Conservation (phyloP, 35 echinoderm and acorn worm species). For the Amphiura filiformis region DNA sequence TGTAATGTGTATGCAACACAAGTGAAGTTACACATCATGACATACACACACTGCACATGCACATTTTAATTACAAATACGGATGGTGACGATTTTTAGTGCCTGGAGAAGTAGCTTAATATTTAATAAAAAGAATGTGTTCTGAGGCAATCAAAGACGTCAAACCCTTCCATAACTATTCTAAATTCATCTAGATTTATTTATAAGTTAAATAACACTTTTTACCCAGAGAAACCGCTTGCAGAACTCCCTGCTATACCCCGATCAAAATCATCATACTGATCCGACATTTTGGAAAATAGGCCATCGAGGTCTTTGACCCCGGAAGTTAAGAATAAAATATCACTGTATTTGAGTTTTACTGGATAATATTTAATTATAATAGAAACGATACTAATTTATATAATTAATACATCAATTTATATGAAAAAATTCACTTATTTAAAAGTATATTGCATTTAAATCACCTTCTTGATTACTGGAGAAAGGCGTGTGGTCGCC, state of each 20-base stretch:
- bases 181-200: too few species aligned
- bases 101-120: too few species aligned
- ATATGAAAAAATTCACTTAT: not conserved
- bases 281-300: constrained; percentile 7
- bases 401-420: not conserved
- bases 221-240: not conserved
- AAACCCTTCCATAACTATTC: too few species aligned
- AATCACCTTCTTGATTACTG: not conserved
- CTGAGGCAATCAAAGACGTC: too few species aligned
- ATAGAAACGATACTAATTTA: not conserved
- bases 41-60: too few species aligned
- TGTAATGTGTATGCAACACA: too few species aligned
- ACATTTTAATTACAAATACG: too few species aligned
- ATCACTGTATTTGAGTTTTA: not conserved
- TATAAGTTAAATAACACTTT: not conserved
- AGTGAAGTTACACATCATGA: too few species aligned
- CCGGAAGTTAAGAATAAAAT: not conserved
- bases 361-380: not conserved
- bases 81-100: too few species aligned
- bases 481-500: not conserved
- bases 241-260: not conserved
- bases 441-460: too few species aligned
- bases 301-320: not conserved
- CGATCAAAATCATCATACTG: constrained; percentile 10
- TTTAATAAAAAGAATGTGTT: too few species aligned